Evolutionary conservation across 1,140 invertebrate species (phyloP).

Genomic region (Drosophila aff.): DNA sequence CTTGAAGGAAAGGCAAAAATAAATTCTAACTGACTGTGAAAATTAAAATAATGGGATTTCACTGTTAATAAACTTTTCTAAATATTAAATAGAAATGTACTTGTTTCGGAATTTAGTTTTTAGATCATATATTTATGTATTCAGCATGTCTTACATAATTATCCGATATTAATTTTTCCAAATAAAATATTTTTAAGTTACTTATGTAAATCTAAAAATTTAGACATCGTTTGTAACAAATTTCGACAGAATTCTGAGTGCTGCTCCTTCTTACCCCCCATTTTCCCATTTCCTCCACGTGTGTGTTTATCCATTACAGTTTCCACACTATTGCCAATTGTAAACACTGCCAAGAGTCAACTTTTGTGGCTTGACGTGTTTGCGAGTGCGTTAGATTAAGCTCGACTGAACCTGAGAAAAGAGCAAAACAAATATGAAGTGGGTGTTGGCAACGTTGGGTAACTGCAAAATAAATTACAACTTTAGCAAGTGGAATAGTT

Average conservation of each 20-base stretch:
- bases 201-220: not conserved
- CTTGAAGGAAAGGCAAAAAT: not conserved
- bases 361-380: conserved; percentile 74
- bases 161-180: too few species aligned
- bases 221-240: not conserved
- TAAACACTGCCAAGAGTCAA: conserved; percentile 57
- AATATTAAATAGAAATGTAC: not conserved
- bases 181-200: too few species aligned
- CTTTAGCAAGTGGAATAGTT: conserved; percentile 42
- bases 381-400: conserved; percentile 71
- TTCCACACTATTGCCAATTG: conserved; percentile 38
- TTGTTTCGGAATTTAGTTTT: too few species aligned
- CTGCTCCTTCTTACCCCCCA: conserved; percentile 6
- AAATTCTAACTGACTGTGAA: not conserved
- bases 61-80: not conserved
- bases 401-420: conserved; percentile 42
- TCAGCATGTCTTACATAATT: too few species aligned
- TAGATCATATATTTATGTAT: too few species aligned
- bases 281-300: conserved; percentile 10
- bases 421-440: conserved; percentile 45
- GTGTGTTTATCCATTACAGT: conserved; percentile 33
- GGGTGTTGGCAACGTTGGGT: conserved; percentile 18
- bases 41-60: not conserved
- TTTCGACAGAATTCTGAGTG: not conserved
- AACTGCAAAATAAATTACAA: conserved; percentile 48